phyloP scores from a whole-genome alignment of 2,113 vertebrate species.

The Amia ocellicauda region DNA sequence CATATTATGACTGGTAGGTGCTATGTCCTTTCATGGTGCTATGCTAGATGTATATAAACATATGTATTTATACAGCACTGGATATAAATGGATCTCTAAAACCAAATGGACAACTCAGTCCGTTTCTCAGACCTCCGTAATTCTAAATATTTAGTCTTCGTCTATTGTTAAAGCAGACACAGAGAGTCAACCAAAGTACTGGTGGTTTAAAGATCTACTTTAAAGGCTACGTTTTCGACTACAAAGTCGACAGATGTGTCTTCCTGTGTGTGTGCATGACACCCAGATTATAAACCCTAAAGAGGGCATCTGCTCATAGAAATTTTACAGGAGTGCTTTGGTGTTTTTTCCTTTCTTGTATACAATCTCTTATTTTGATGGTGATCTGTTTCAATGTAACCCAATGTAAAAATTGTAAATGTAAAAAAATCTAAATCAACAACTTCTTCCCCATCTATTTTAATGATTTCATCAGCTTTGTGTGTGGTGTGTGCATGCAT shows the following conservation, averaged over 20 bases:
- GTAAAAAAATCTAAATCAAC: too few relatives aligned
- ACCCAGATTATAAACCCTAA: not conserved
- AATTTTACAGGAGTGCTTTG: too few relatives aligned
- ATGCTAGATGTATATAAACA: constrained; percentile 13
- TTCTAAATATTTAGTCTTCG: constrained; percentile 58
- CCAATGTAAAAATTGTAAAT: too few relatives aligned
- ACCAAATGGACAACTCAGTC: constrained; percentile 22
- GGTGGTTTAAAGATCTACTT: constrained; percentile 22
- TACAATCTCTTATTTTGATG: too few relatives aligned
- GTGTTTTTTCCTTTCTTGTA: too few relatives aligned
- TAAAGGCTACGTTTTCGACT: not conserved
- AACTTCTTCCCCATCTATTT: too few relatives aligned
- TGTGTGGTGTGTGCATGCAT: too few relatives aligned
- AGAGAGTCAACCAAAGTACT: constrained; percentile 27
- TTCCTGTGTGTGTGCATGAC: constrained; percentile 20
- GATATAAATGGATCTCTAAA: constrained; percentile 33
- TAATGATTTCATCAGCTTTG: too few relatives aligned
- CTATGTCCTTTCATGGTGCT: constrained; percentile 41
- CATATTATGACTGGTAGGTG: constrained; percentile 16
- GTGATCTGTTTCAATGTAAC: too few relatives aligned
- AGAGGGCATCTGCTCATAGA: not conserved
- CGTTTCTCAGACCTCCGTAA: constrained; percentile 20
- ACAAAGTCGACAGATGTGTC: constrained; percentile 1
- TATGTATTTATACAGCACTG: constrained; percentile 35
- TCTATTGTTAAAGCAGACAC: constrained; percentile 36